These are phyloP conservation scores for Maniola hyperantus DNA, from an alignment of 2,888 invertebrate genomes.

Conservation along the genomic window DNA sequence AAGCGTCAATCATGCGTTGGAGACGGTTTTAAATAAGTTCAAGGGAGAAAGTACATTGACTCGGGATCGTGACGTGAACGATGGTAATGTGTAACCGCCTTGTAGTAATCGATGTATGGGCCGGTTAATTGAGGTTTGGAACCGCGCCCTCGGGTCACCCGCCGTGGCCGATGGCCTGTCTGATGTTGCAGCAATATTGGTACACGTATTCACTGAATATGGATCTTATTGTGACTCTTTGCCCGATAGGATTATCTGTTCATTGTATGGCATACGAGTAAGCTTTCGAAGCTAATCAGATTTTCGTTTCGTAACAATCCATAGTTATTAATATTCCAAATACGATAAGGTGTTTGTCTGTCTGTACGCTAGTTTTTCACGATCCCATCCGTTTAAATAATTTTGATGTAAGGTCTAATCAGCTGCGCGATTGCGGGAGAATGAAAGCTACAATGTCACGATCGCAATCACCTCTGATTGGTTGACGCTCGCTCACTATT, in stretches of 20 bases:
- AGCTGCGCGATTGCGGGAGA: too few relatives aligned
- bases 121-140: constrained; percentile 61
- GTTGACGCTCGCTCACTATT: too few relatives aligned
- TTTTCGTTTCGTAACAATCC: constrained; percentile 15
- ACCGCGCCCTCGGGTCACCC: constrained; percentile 51
- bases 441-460: too few relatives aligned
- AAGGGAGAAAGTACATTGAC: constrained; percentile 74
- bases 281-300: constrained; percentile 14
- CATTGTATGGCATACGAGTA: constrained; percentile 1
- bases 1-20: constrained; percentile 73
- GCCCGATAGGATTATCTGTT: constrained; percentile 1
- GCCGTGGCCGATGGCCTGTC: constrained; percentile 44
- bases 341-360: too few relatives aligned
- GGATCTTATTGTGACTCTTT: neutral
- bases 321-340: too few relatives aligned
- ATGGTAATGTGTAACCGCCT: constrained; percentile 27
- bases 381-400: too few relatives aligned
- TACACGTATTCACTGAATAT: constrained; percentile 15
- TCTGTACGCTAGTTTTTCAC: too few relatives aligned
- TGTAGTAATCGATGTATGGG: constrained; percentile 48
- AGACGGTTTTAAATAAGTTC: constrained; percentile 80
- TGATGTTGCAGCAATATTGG: constrained; percentile 31
- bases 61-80: constrained; percentile 56
- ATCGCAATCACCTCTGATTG: too few relatives aligned
- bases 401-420: too few relatives aligned